Evolutionary conservation across 2,113 vertebrate genomes (phyloP).

Genomic region (Montifringilla adamsi): DNA sequence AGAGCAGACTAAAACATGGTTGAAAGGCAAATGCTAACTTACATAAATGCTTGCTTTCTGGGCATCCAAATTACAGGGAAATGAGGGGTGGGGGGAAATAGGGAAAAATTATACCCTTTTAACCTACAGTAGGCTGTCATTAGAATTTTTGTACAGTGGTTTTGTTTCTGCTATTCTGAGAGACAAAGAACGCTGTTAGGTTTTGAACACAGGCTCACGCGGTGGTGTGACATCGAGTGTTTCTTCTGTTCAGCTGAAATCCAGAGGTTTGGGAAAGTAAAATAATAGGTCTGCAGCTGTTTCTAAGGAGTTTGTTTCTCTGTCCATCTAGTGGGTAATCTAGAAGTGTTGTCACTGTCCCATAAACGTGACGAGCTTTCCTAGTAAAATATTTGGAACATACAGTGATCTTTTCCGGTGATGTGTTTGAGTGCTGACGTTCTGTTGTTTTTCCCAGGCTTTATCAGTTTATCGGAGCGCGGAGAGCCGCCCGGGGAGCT

Average conservation of each 20-base stretch:
- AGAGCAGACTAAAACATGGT: background rate
- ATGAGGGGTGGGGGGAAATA: rapidly evolving
- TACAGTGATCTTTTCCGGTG: rapidly evolving
- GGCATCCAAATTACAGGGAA: background rate
- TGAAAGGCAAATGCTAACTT: background rate
- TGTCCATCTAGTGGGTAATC: rapidly evolving
- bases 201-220: background rate
- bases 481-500: background rate
- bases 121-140: background rate
- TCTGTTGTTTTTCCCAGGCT: background rate
- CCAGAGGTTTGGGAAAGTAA: no score
- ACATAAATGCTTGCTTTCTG: background rate
- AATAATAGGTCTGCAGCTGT: background rate
- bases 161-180: background rate
- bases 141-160: background rate
- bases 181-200: rapidly evolving
- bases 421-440: rapidly evolving
- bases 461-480: background rate
- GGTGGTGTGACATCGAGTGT: rapidly evolving
- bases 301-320: background rate
- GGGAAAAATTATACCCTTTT: background rate
- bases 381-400: background rate
- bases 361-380: background rate
- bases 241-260: background rate
- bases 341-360: rapidly evolving